phyloP scores from a whole-genome alignment of 2,888 invertebrate genomes.

The Lasius platythorax region DNA sequence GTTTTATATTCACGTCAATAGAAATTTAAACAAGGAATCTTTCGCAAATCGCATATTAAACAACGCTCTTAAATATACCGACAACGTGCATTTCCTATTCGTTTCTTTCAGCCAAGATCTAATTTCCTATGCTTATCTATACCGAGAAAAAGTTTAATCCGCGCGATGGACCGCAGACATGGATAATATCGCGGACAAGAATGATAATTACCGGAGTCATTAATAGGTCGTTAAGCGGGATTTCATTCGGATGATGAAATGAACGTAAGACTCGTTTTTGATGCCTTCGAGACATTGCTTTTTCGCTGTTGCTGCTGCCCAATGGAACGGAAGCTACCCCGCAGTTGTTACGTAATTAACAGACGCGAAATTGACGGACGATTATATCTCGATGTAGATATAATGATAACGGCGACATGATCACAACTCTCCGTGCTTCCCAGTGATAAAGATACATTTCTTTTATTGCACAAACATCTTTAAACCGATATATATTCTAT shows the following conservation, averaged over 20 bases:
- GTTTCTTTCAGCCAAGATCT: not conserved
- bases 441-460: conserved; percentile 24
- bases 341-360: conserved; percentile 50
- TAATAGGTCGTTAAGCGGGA: conserved; percentile 70
- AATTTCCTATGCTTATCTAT: conserved; percentile 6
- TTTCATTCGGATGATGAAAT: conserved; percentile 63
- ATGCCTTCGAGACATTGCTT: conserved; percentile 5
- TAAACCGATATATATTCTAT: not conserved
- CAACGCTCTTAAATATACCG: not conserved
- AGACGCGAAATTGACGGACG: conserved; percentile 49
- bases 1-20: conserved; percentile 25
- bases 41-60: conserved; percentile 14
- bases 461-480: conserved; percentile 6
- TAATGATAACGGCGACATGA: conserved; percentile 30
- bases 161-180: conserved; percentile 3
- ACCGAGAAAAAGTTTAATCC: not conserved
- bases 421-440: not conserved
- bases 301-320: conserved; percentile 5
- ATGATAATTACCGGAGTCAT: conserved; percentile 71
- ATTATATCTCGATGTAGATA: conserved; percentile 44
- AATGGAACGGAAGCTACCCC: conserved; percentile 33
- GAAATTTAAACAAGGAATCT: conserved; percentile 33
- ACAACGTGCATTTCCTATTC: not conserved
- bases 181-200: conserved; percentile 58
- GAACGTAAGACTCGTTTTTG: conserved; percentile 8